A percentile compares a stretch with the other conserved stretches of the same genome.
These are phyloP conservation scores for Pomatostomus ruficeps DNA, from an alignment of 2,113 vertebrate species.

Conservation along the genomic window DNA sequence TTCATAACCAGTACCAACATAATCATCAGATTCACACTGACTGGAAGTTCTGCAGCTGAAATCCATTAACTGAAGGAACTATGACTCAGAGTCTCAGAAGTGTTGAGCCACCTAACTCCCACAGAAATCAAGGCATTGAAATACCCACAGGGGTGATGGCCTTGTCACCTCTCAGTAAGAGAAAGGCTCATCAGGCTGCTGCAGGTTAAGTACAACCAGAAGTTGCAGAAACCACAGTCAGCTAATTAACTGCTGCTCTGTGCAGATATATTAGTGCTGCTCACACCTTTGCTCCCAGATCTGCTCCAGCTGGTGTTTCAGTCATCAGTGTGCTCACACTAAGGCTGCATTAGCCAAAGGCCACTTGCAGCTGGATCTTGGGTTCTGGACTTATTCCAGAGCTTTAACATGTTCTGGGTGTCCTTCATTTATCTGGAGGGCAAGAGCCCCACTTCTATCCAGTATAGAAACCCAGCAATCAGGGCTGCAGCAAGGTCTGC, in stretches of 20 bases:
- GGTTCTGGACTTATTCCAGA: neutral
- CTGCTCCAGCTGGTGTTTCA: neutral
- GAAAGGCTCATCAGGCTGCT: neutral
- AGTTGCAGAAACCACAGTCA: neutral
- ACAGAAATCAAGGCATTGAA: neutral
- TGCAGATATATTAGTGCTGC: neutral
- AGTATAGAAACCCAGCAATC: neutral
- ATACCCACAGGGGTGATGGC: neutral
- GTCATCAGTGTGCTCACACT: neutral
- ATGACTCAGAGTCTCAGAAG: neutral
- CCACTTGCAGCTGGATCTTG: neutral
- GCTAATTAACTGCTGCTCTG: conserved; percentile 5
- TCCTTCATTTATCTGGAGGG: neutral
- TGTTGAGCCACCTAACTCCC: neutral
- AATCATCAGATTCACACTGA: neutral
- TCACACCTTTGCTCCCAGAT: neutral
- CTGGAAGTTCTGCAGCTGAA: neutral
- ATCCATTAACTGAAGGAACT: neutral
- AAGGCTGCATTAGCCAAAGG: neutral
- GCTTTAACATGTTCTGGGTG: neutral
- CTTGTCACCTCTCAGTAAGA: neutral
- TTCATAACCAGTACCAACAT: neutral
- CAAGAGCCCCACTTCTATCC: neutral
- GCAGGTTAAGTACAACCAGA: neutral
- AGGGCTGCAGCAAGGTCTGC: neutral